phyloP scores from a whole-genome alignment of 2,888 invertebrate species.

The Ectemnius cavifrons region DNA sequence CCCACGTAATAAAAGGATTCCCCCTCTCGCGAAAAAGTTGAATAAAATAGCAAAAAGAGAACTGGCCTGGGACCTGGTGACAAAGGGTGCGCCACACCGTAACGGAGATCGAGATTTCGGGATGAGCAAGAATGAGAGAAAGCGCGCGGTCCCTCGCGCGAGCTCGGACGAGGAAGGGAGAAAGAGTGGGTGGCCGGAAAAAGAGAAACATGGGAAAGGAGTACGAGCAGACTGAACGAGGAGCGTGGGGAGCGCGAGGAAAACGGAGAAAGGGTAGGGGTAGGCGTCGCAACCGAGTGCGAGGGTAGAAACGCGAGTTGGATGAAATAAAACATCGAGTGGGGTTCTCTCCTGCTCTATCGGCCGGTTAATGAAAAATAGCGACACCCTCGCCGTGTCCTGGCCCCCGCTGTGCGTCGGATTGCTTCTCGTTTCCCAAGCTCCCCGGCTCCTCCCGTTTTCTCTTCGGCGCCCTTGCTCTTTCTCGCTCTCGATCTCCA shows the following conservation, averaged over 20 bases:
- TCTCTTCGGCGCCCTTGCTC: slow-evolving; percentile 20
- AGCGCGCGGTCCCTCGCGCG: neutral
- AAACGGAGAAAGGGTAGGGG: slow-evolving; percentile 20
- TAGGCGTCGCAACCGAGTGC: slow-evolving; percentile 5
- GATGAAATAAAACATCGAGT: slow-evolving; percentile 62
- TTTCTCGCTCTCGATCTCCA: slow-evolving; percentile 38
- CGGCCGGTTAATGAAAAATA: slow-evolving; percentile 75
- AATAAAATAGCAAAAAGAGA: slow-evolving; percentile 65
- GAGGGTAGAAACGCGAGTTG: slow-evolving; percentile 19
- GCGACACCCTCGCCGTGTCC: slow-evolving; percentile 66
- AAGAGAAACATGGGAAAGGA: slow-evolving; percentile 39
- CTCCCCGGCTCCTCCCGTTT: slow-evolving; percentile 12
- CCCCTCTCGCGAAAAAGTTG: slow-evolving; percentile 57
- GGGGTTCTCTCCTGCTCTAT: slow-evolving; percentile 62
- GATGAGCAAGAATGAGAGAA: slow-evolving; percentile 3
- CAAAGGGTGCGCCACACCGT: slow-evolving; percentile 55
- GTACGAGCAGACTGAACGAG: slow-evolving; percentile 29
- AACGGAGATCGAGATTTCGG: slow-evolving; percentile 31
- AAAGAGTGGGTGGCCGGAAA: slow-evolving; percentile 17
- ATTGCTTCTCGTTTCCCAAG: slow-evolving; percentile 64
- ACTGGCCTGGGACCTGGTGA: slow-evolving; percentile 48
- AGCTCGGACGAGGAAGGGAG: slow-evolving; percentile 17
- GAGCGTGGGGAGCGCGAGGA: slow-evolving; percentile 21
- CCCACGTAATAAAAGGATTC: slow-evolving; percentile 64
- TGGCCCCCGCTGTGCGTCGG: slow-evolving; percentile 67